Percentiles rank a stretch among this genome's conserved stretches.
phyloP scores from a whole-genome alignment of 2,113 vertebrate genomes.

The Callithrix jacchus region DNA sequence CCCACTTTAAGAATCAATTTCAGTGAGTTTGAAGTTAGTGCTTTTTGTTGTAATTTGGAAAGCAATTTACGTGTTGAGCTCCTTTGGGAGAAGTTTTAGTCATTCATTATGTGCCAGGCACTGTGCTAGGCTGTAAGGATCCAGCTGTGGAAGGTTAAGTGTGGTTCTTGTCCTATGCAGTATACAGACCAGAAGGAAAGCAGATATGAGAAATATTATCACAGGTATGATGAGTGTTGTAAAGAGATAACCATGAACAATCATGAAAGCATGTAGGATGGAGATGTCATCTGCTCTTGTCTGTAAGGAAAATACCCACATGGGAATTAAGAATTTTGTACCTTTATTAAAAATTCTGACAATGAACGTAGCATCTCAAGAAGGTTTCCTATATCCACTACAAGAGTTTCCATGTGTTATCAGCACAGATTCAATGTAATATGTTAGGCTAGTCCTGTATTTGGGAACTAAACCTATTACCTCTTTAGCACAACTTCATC shows the following conservation, averaged over 20 bases:
- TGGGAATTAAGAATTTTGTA: neutral
- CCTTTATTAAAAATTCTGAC: neutral
- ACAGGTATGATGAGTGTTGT: neutral
- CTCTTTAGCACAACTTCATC: neutral
- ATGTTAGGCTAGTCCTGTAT: neutral
- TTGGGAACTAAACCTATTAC: neutral
- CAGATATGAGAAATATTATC: neutral
- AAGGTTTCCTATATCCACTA: neutral
- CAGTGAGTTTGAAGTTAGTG: neutral
- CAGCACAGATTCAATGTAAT: neutral
- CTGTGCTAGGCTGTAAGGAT: neutral
- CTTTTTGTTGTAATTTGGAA: neutral
- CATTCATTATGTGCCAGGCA: neutral
- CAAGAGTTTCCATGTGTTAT: neutral
- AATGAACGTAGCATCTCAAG: neutral
- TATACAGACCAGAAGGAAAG: neutral
- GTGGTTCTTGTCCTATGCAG: neutral
- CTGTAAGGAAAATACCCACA: neutral
- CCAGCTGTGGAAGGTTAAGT: rapidly evolving
- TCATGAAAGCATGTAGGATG: neutral
- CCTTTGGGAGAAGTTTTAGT: neutral
- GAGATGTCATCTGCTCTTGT: neutral
- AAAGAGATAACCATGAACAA: neutral
- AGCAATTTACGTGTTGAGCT: neutral
- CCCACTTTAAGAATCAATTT: neutral